Conservation (phyloP, 2,888 invertebrate species). For the Onchidella celtica region DNA sequence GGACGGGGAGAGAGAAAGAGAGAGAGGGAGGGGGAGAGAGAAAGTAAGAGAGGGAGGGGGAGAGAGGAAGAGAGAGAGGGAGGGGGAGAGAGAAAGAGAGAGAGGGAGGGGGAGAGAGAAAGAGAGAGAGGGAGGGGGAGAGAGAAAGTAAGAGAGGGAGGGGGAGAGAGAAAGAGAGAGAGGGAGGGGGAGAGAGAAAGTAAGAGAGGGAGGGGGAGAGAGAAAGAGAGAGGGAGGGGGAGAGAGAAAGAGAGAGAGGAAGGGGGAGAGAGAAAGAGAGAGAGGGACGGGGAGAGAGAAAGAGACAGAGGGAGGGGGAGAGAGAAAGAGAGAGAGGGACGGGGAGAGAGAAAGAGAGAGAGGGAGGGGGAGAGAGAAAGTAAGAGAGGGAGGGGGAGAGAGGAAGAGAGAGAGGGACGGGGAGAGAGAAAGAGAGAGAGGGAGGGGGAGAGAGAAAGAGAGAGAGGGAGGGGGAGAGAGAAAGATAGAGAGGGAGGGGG, state of each 20-base stretch:
- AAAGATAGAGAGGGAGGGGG: too few species aligned
- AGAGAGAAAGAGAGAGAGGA: conserved; percentile 38
- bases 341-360: conserved; percentile 26
- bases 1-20: conserved; percentile 10
- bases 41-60: background rate
- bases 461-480: too few species aligned
- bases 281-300: background rate
- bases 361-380: conserved; percentile 17
- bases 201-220: conserved; percentile 16
- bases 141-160: background rate
- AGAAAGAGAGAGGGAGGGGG: conserved; percentile 17
- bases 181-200: background rate
- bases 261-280: conserved; percentile 18
- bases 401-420: background rate
- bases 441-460: too few species aligned
- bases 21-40: background rate
- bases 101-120: background rate
- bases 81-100: conserved; percentile 22
- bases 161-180: background rate
- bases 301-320: background rate
- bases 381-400: background rate
- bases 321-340: background rate
- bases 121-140: background rate
- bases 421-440: background rate
- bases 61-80: conserved; percentile 28